A percentile compares a stretch with the other conserved stretches of the same genome.
These are phyloP conservation scores for Cyprinodon variegatus DNA, from an alignment of 2,113 vertebrate genomes.

Conservation along the genomic window DNA sequence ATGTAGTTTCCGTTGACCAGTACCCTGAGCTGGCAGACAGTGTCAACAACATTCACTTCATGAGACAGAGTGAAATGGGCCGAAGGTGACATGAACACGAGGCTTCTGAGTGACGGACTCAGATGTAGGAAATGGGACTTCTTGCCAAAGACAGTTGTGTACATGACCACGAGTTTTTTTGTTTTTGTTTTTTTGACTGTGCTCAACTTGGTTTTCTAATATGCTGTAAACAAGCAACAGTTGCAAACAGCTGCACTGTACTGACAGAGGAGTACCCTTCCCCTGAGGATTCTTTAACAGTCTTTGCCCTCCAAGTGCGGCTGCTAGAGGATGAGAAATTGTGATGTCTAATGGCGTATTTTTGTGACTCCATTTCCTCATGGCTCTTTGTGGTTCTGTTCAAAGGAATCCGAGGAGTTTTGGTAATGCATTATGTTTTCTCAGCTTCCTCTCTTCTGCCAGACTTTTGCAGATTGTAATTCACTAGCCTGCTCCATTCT, in stretches of 20 bases:
- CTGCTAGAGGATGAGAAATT: conserved; percentile 82
- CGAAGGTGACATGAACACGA: conserved; percentile 94
- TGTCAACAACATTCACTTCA: conserved; percentile 96
- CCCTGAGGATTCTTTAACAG: conserved; percentile 80
- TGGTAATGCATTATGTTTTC: conserved; percentile 71
- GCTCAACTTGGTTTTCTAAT: conserved; percentile 76
- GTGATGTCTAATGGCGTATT: conserved; percentile 85
- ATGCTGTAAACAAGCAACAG: conserved; percentile 69
- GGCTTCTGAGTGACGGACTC: conserved; percentile 60
- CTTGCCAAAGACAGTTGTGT: conserved; percentile 99
- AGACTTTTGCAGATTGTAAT: conserved; percentile 77
- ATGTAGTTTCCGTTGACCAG: conserved; percentile 94
- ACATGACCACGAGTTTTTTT: conserved; percentile 84
- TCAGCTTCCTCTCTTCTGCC: conserved; percentile 64
- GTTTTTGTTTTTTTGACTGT: conserved; percentile 79
- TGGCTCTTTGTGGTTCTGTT: conserved; percentile 77
- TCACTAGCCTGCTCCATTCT: conserved; percentile 76
- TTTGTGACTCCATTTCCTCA: conserved; percentile 80
- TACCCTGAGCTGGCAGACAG: conserved; percentile 98
- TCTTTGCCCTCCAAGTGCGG: conserved; percentile 87
- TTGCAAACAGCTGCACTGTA: conserved; percentile 87
- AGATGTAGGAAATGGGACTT: conserved; percentile 74
- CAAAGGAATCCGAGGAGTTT: conserved; percentile 71
- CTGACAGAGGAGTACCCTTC: conserved; percentile 81
- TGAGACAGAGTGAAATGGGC: conserved; percentile 99